phyloP scores from a whole-genome alignment of 2,888 invertebrate species.

The Euzophera pinguis region DNA sequence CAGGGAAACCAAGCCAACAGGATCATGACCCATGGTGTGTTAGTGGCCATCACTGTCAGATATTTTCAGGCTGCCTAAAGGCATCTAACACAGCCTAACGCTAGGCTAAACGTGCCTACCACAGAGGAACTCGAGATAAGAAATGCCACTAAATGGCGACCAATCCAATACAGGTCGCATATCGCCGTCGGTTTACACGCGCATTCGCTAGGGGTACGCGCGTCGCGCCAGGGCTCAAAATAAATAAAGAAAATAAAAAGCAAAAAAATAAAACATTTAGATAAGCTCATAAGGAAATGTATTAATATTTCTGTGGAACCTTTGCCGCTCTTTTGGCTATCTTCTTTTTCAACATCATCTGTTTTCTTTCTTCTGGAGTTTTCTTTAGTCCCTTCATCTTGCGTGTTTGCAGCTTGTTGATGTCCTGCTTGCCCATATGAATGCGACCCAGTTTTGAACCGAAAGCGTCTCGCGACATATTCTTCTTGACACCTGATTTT shows the following conservation, averaged over 20 bases:
- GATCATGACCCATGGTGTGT: no score
- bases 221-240: no score
- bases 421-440: conserved; percentile 94
- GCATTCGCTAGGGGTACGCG: no score
- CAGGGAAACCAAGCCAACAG: no score
- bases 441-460: conserved; percentile 95
- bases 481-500: conserved; percentile 92
- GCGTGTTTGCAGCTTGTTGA: conserved; percentile 91
- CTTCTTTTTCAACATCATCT: conserved; percentile 77
- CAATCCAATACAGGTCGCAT: no score
- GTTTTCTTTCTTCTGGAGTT: conserved; percentile 83
- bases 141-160: no score
- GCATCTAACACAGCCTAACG: no score
- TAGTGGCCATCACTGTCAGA: no score
- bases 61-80: no score
- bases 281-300: conserved; percentile 7
- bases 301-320: conserved; percentile 41
- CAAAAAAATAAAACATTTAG: not conserved
- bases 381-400: conserved; percentile 94
- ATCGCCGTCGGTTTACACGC: no score
- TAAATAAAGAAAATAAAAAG: not conserved
- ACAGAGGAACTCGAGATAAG: no score
- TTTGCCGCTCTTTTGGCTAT: conserved; percentile 36
- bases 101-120: no score
- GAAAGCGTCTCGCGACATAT: conserved; percentile 91